Evolutionary conservation across 1,140 invertebrate genomes (phyloP), one percentile per base, ranked within the genome.

Genomic region (Psilanteris sp.): DNA sequence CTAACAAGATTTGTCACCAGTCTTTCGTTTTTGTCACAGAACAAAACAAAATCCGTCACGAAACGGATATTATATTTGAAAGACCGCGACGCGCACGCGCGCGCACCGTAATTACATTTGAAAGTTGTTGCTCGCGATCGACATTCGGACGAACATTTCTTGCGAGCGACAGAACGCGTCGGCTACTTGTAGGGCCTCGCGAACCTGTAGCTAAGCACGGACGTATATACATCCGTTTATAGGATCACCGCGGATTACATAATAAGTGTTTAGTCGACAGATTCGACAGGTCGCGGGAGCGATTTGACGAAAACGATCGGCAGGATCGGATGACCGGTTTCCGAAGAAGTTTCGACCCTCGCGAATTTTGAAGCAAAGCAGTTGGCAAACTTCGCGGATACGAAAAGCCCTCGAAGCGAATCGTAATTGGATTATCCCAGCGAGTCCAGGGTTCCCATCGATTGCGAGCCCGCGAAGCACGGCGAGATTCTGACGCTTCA

Each of bases 221-320:
- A n/a, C n/a, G n/a, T n/a, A n/a, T n/a, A n/a, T n/a, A 54, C 66
- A 66, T 81, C 66, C 59, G 64, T 77, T 81, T 80, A 79, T 80
- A 61, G 68, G 80, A 78, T 79, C 29, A 48, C 46, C 29, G n/a
- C n/a, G 46, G 37, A 73, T 83, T 79, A 79, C 59, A 57, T 82
- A 83, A 83, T 55, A 71, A 48, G 22, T 75, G 78, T 81, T 79
- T 81, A 80, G 71, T 57, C 34, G 20, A 37, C 11, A 11, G 54
- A 54, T 61, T 34, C 24, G 13, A 29, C 6, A 16, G 20, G 2
- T 8, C n/a, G 18, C 29, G 22, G 37, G 16, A 13, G 37, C 15
- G 13, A 37, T 10, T 61, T 67, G 50, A 64, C 50, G 71, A 74
- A 62, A 64, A 68, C 37, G 55, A 66, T 66, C 39, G 44, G 68